These are phyloP conservation scores for Brachionus koreanus DNA, from an alignment of 1,140 invertebrate genomes.

Conservation along the genomic window DNA sequence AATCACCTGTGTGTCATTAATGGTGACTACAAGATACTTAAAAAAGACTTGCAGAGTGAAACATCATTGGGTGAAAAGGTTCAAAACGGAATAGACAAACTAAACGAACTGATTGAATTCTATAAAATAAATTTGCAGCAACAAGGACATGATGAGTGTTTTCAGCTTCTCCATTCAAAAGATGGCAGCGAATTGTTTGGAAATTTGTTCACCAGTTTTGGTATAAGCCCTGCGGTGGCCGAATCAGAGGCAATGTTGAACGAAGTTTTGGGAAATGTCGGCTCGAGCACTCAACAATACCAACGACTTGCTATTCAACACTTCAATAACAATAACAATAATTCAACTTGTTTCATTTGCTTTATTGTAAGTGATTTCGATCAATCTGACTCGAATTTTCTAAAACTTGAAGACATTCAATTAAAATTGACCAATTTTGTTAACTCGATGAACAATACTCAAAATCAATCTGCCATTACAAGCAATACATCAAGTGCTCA, in stretches of 20 bases:
- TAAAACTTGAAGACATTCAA: constrained; percentile 27
- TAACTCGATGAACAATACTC: not conserved
- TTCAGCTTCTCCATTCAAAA: constrained; percentile 2
- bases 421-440: constrained; percentile 18
- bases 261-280: not conserved
- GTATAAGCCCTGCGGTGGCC: not conserved
- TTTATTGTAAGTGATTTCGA: constrained; percentile 16
- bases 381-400: not conserved
- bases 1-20: constrained; percentile 22
- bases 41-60: constrained; percentile 5
- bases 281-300: not conserved
- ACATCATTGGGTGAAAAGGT: not conserved
- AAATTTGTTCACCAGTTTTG: not conserved
- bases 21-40: constrained; percentile 21
- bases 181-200: constrained; percentile 25
- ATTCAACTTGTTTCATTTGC: not conserved
- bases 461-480: not conserved
- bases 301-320: constrained; percentile 18
- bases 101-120: constrained; percentile 36
- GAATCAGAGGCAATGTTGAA: not conserved
- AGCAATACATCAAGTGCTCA: constrained; percentile 9
- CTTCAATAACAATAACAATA: constrained; percentile 19
- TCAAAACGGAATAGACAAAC: constrained; percentile 26
- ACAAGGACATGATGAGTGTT: constrained; percentile 22
- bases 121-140: constrained; percentile 36